These are phyloP conservation scores for Schrankia costaestrigalis DNA, from an alignment of 2,888 invertebrate genomes.

Conservation along the genomic window DNA sequence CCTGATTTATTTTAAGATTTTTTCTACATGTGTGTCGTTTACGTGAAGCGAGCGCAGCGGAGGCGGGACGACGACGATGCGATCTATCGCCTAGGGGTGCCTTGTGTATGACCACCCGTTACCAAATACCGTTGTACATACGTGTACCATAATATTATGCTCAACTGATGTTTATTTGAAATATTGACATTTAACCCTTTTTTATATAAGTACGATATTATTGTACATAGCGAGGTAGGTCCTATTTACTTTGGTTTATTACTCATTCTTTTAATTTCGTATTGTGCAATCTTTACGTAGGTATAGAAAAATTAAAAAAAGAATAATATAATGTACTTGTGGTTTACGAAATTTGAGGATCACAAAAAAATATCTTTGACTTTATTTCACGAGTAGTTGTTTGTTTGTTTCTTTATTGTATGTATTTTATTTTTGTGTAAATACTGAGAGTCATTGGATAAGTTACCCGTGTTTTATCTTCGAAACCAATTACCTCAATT, in stretches of 20 bases:
- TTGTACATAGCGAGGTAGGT: conserved; percentile 46
- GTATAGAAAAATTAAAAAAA: no score
- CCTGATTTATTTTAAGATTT: conserved; percentile 78
- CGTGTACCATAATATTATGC: conserved; percentile 45
- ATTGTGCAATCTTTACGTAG: conserved; percentile 60
- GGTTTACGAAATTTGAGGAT: conserved; percentile 33
- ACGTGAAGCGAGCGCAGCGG: conserved; percentile 6
- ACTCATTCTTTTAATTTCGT: conserved; percentile 31
- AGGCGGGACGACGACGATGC: conserved; percentile 8
- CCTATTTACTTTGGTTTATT: conserved; percentile 30
- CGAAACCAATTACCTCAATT: conserved; percentile 80
- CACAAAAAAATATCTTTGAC: conserved; percentile 43
- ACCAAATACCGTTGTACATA: conserved; percentile 61
- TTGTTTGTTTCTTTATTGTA: conserved; percentile 34
- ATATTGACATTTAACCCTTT: conserved; percentile 23
- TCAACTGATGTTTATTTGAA: conserved; percentile 39
- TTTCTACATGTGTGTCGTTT: conserved; percentile 48
- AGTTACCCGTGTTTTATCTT: conserved; percentile 75
- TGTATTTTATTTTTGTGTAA: conserved; percentile 56
- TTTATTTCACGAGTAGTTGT: conserved; percentile 28
- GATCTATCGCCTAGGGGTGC: conserved; percentile 17
- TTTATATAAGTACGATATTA: conserved; percentile 31
- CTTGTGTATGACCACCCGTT: conserved; percentile 52
- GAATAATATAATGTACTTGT: conserved; percentile 55
- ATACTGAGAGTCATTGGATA: conserved; percentile 76